These are phyloP conservation scores for Venturia canescens DNA, from an alignment of 1,140 invertebrate species.

Conservation along the genomic window DNA sequence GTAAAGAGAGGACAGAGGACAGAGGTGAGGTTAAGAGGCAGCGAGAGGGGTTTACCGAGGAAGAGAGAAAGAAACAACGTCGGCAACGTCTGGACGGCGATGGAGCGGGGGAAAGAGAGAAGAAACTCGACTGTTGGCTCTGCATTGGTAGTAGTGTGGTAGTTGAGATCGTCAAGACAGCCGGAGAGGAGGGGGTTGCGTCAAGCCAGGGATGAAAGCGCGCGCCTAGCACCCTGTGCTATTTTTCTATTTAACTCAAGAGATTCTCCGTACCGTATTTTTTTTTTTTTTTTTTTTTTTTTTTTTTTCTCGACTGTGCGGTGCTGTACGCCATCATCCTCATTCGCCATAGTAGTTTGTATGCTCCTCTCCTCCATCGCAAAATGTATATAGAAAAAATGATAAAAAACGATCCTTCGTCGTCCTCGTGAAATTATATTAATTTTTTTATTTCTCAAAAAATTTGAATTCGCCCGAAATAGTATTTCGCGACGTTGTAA, in stretches of 20 bases:
- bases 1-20: slow-evolving; percentile 60
- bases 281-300: background rate
- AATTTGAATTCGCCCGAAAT: no score
- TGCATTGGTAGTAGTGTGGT: slow-evolving; percentile 13
- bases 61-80: slow-evolving; percentile 54
- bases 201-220: slow-evolving; percentile 63
- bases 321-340: no score
- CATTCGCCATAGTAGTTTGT: no score
- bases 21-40: slow-evolving; percentile 37
- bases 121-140: slow-evolving; percentile 35
- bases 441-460: no score
- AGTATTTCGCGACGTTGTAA: no score
- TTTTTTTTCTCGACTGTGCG: no score
- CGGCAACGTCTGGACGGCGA: slow-evolving; percentile 48
- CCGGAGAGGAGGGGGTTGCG: slow-evolving; percentile 60
- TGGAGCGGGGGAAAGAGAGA: slow-evolving; percentile 45
- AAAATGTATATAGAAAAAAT: no score
- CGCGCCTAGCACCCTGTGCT: slow-evolving; percentile 11
- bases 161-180: slow-evolving; percentile 30
- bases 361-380: no score
- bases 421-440: no score
- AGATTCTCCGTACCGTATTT: slow-evolving; percentile 28
- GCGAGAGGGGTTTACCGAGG: slow-evolving; percentile 12
- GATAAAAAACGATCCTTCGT: no score
- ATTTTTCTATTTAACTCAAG: background rate